phyloP scores from a whole-genome alignment of 1,140 invertebrate species.

The Papilio aristodemus region DNA sequence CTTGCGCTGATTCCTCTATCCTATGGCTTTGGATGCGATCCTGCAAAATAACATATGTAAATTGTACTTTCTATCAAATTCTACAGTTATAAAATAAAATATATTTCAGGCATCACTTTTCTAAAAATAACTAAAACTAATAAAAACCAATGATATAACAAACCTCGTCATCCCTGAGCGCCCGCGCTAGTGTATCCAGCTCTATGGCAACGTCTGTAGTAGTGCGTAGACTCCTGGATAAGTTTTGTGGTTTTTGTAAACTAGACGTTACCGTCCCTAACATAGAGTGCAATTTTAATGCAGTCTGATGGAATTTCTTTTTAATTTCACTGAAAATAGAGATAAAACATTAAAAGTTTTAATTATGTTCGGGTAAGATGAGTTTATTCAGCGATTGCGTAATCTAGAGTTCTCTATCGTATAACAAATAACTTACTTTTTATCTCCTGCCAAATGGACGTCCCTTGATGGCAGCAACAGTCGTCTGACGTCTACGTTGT shows the following conservation, averaged over 20 bases:
- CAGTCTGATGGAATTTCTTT: conserved; percentile 49
- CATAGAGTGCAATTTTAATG: conserved; percentile 49
- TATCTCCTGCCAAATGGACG: conserved; percentile 40
- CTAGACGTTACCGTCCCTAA: conserved; percentile 41
- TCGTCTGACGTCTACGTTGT: conserved; percentile 36
- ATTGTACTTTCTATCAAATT: no score
- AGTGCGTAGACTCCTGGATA: conserved; percentile 41
- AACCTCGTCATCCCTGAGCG: conserved; percentile 40
- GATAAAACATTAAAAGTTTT: conserved; percentile 4
- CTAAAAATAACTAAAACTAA: conserved; percentile 2
- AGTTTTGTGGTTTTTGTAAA: conserved; percentile 39
- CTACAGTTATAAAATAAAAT: no score
- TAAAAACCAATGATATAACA: background rate
- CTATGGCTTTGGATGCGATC: conserved; percentile 47
- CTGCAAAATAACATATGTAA: conserved; percentile 41
- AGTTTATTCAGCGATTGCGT: no score
- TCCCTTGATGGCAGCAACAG: conserved; percentile 35
- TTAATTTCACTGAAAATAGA: conserved; percentile 43
- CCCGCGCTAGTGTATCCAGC: conserved; percentile 41
- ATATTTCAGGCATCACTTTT: no score
- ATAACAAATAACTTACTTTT: conserved; percentile 43
- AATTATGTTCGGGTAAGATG: background rate
- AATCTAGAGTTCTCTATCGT: no score
- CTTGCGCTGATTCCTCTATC: conserved; percentile 54
- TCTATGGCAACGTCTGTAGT: conserved; percentile 39